Evolutionary conservation across 2,888 invertebrate species (phyloP), one percentile per base, ranked within the genome.

Genomic region (Cybosia mesomella): DNA sequence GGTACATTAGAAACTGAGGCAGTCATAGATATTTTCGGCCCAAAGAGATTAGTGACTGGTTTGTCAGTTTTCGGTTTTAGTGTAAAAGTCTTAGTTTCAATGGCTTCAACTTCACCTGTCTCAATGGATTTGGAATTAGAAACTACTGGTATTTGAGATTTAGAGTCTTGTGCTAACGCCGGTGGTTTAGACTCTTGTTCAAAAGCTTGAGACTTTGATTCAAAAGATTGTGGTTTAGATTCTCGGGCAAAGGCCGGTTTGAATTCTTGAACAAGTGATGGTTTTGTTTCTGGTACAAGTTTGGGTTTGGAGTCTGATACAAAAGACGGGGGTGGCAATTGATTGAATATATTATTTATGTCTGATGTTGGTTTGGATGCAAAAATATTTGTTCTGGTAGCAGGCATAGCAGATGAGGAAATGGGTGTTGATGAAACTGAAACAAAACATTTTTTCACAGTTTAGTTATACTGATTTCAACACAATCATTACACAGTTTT

Each of bases 41-140:
- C 89, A 70, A 92, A 92, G 49, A 90, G 73, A 70, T 88, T 90
- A 0, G 88, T 84, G 22, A 89, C 72, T 3, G 89, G 87, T 85
- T 92, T 91, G 7, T 87, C 85, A 68, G 80, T 83, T 67, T 86
- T 84, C 32, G 76, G 69, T 82, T 87, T 82, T 1, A 73, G 36
- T 22, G 83, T 81, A 21, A 77, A 55, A 1, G 82, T 66, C 75
- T 84, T 85, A 36, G 77, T 58, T 13, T 73, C 76, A 3, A 73
- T 63, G 15, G 80, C 67, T 73, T 91, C 91, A 8, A 84, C 82
- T 85, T 94, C 94, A 0, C 91, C 92, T 9, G 92, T 93, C 86
- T 92, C 94, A 60, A 83, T 87, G n/a, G 91, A 88, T 74, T 88
- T 87, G 3, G 82, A 73, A 66, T 73, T 86, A 13, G 76, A 28